Conservation (phyloP, 2,113 vertebrate species). For the Mus spicilegus region DNA sequence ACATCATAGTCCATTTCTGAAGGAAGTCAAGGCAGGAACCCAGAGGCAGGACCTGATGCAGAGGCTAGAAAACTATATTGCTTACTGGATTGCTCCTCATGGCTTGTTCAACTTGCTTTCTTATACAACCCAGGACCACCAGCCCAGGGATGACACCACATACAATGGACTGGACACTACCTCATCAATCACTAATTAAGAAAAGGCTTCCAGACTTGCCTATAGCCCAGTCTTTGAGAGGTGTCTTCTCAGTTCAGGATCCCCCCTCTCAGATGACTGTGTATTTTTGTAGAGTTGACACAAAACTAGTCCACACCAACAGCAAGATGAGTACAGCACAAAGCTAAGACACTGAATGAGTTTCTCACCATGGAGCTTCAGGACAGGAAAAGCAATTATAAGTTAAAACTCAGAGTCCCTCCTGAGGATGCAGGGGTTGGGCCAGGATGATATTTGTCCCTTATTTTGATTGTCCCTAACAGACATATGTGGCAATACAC, state of each 20-base stretch:
- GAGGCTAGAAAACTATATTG: background rate
- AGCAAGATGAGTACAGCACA: background rate
- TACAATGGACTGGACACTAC: too few species aligned
- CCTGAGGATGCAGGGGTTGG: fast-evolving
- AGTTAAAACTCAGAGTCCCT: background rate
- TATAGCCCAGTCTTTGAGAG: background rate
- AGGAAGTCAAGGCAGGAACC: background rate
- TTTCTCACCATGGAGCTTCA: background rate
- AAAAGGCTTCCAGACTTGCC: background rate
- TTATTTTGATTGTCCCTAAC: background rate
- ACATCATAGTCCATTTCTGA: background rate
- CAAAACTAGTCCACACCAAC: background rate
- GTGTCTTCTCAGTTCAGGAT: background rate
- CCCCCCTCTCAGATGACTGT: background rate
- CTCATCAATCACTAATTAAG: background rate
- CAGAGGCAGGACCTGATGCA: background rate
- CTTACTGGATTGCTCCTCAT: background rate
- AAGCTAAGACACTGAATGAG: background rate
- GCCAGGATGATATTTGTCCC: background rate
- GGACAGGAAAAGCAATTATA: background rate
- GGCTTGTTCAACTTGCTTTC: background rate
- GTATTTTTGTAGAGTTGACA: background rate
- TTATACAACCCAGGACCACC: background rate
- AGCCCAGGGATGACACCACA: background rate
- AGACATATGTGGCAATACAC: background rate